These are phyloP conservation scores for Poecilia gillii DNA, from an alignment of 2,797 vertebrate species.

Conservation along the genomic window DNA sequence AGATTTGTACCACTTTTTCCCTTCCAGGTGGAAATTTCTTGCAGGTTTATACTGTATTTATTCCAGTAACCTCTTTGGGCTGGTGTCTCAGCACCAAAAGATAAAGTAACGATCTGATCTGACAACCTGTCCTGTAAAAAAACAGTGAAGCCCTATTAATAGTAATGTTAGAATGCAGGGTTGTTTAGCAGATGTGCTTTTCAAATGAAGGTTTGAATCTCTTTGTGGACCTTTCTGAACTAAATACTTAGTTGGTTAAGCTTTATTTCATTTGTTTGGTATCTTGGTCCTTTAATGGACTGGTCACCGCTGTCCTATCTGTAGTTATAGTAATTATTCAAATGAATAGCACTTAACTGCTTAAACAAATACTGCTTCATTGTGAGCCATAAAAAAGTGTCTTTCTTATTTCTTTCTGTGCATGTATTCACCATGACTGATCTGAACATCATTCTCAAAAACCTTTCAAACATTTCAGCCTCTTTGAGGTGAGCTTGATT, in stretches of 20 bases:
- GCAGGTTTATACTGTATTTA: neutral
- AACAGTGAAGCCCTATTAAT: too few relatives aligned
- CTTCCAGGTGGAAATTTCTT: constrained; percentile 4
- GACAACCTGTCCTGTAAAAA: neutral
- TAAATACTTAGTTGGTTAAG: neutral
- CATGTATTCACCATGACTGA: constrained; percentile 1
- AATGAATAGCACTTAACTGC: neutral
- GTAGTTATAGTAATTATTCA: neutral
- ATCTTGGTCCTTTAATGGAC: neutral
- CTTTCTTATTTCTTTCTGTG: constrained; percentile 1
- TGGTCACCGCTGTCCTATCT: neutral
- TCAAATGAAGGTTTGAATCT: neutral
- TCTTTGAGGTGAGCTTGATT: constrained; percentile 51
- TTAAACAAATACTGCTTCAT: neutral
- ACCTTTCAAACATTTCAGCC: constrained; percentile 48
- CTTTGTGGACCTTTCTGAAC: neutral
- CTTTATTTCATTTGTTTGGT: neutral
- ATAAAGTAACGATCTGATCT: neutral
- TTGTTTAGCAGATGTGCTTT: neutral
- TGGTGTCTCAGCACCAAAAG: neutral
- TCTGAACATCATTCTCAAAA: constrained; percentile 33
- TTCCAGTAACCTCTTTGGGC: neutral
- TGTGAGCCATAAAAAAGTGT: constrained; percentile 10
- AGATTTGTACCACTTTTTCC: neutral
- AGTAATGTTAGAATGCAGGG: neutral